Evolutionary conservation across 2,888 invertebrate species (phyloP).

Genomic region (Rugalucina vietnamica): DNA sequence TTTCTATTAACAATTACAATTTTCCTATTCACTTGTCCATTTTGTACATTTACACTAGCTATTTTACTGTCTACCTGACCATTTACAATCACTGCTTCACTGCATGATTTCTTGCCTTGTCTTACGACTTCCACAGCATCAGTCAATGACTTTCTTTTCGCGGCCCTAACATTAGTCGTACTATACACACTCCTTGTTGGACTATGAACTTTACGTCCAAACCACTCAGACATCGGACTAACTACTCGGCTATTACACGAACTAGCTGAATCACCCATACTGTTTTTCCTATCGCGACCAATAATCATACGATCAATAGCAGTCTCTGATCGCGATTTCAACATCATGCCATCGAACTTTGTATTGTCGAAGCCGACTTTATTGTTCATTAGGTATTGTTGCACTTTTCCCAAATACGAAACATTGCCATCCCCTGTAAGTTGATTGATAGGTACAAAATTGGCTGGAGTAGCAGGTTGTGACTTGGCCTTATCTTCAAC

Average conservation of each 20-base stretch:
- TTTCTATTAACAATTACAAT: too few species aligned
- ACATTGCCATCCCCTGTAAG: not conserved
- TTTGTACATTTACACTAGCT: too few species aligned
- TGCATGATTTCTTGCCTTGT: too few species aligned
- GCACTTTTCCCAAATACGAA: constrained; percentile 39
- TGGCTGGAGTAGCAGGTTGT: too few species aligned
- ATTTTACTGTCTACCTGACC: too few species aligned
- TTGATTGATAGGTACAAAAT: too few species aligned
- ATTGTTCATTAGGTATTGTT: constrained; percentile 53
- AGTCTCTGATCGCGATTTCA: constrained; percentile 27
- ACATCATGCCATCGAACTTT: constrained; percentile 51
- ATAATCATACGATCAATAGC: not conserved
- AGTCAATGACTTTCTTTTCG: not conserved
- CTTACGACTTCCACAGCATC: too few species aligned
- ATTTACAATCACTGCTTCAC: too few species aligned
- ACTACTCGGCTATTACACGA: not conserved
- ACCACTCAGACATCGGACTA: constrained; percentile 16
- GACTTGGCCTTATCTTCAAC: not conserved
- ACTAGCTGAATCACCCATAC: not conserved
- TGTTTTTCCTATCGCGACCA: not conserved
- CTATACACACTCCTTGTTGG: not conserved
- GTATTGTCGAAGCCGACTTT: not conserved
- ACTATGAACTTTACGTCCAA: constrained; percentile 5
- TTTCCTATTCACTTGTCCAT: too few species aligned
- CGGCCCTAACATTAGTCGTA: not conserved